Evolutionary conservation across 2,797 vertebrate species (phyloP).

Genomic region (Amazona ochrocephala): DNA sequence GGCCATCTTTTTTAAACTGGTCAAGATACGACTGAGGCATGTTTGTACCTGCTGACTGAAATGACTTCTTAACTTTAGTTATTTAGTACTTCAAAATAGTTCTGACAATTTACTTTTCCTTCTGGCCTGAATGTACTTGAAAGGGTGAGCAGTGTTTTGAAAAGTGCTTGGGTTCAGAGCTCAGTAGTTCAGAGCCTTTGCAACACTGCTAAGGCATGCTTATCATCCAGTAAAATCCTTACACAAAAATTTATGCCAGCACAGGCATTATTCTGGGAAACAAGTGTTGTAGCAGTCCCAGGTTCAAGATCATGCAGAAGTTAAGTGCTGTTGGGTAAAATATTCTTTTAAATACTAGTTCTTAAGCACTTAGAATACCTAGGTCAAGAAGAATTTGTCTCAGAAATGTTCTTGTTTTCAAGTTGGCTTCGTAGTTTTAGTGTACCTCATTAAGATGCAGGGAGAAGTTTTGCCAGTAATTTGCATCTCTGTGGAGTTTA

Average conservation of each 20-base stretch:
- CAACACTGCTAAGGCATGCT: not conserved
- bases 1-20: not conserved
- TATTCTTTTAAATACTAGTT: not conserved
- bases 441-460: slow-evolving; percentile 51
- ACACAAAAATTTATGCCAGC: not conserved
- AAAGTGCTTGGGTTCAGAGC: slow-evolving; percentile 33
- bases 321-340: not conserved
- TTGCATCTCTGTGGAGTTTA: slow-evolving; percentile 64
- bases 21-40: fast-evolving
- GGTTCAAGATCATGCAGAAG: not conserved
- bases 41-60: not conserved
- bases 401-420: slow-evolving; percentile 6
- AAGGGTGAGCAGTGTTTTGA: slow-evolving; percentile 50
- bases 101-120: slow-evolving; percentile 14
- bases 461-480: slow-evolving; percentile 60
- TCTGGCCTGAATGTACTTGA: slow-evolving; percentile 15
- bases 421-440: slow-evolving; percentile 7
- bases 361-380: not conserved
- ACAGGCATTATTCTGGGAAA: not conserved
- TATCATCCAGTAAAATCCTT: slow-evolving; percentile 1
- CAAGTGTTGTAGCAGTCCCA: not conserved
- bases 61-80: not conserved
- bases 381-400: not conserved
- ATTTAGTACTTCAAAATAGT: not conserved
- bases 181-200: not conserved